These are phyloP conservation scores for Calidris pugnax DNA, from an alignment of 2,113 vertebrate species.

Conservation along the genomic window DNA sequence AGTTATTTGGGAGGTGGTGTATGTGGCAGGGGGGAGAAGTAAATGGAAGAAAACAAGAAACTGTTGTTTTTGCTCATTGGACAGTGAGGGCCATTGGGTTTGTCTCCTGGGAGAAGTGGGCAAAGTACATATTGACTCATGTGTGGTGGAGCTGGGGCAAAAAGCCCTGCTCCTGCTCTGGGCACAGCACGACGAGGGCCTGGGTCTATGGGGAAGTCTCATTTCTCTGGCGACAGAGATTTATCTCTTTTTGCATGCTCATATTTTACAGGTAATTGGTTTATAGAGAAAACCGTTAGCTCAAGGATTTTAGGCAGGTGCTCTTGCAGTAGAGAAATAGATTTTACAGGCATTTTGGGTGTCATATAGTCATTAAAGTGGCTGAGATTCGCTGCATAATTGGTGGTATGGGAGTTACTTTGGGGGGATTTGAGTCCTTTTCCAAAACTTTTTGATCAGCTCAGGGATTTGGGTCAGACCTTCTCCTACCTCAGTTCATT, in stretches of 20 bases:
- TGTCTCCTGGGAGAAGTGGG: not conserved
- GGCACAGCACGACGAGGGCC: fast-evolving
- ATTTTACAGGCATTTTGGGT: not conserved
- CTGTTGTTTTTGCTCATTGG: fast-evolving
- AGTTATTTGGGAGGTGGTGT: not conserved
- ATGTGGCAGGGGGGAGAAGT: not conserved
- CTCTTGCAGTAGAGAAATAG: not conserved
- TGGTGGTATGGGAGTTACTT: not conserved
- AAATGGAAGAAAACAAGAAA: not conserved
- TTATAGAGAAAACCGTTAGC: not conserved
- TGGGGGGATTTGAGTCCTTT: not conserved
- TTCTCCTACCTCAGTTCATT: not conserved
- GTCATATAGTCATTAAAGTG: not conserved
- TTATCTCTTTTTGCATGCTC: not conserved
- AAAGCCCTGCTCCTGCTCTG: not conserved
- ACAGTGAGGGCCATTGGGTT: not conserved
- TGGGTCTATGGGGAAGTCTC: not conserved
- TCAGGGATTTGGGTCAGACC: not conserved
- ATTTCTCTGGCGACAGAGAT: not conserved
- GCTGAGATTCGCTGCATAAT: not conserved
- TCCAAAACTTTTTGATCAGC: not conserved
- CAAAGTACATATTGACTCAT: conserved; percentile 32
- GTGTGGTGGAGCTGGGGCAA: not conserved
- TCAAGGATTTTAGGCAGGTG: not conserved
- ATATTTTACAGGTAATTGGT: not conserved